Percentiles rank a stretch among this genome's conserved stretches.
These are phyloP conservation scores for Elaphurus davidianus DNA, from an alignment of 2,113 vertebrate genomes.

Conservation along the genomic window DNA sequence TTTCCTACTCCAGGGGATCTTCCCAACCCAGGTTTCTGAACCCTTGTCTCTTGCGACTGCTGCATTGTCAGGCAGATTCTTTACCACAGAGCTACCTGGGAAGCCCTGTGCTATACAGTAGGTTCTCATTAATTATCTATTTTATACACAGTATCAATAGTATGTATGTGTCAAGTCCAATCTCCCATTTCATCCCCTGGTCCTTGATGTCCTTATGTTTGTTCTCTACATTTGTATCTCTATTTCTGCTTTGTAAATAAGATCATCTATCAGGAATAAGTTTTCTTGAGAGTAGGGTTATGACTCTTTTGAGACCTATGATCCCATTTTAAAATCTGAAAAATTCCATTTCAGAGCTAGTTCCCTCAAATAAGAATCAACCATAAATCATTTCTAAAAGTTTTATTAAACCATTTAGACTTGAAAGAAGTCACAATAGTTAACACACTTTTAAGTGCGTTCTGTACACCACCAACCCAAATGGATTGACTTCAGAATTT, in stretches of 20 bases:
- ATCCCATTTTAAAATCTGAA: background rate
- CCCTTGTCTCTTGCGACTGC: background rate
- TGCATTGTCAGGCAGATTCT: background rate
- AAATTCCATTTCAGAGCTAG: background rate
- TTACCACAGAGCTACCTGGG: background rate
- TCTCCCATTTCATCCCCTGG: background rate
- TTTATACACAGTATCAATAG: background rate
- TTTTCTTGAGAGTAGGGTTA: background rate
- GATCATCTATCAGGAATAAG: background rate
- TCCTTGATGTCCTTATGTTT: background rate
- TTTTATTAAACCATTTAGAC: conserved; percentile 99
- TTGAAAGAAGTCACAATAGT: conserved; percentile 99
- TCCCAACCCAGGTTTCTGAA: background rate
- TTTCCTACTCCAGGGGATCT: background rate
- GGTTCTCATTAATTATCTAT: background rate
- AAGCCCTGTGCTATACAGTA: background rate
- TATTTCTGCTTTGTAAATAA: background rate
- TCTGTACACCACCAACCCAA: conserved; percentile 96
- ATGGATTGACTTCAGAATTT: conserved; percentile 93
- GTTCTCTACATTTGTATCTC: background rate
- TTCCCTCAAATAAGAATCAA: background rate
- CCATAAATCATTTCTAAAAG: conserved; percentile 80
- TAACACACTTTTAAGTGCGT: conserved; percentile 90
- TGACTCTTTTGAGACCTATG: background rate
- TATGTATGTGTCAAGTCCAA: background rate